Evolutionary conservation across 2,888 invertebrate genomes (phyloP), one percentile per base, ranked within the genome.

Genomic region (Amphipyra berbera): DNA sequence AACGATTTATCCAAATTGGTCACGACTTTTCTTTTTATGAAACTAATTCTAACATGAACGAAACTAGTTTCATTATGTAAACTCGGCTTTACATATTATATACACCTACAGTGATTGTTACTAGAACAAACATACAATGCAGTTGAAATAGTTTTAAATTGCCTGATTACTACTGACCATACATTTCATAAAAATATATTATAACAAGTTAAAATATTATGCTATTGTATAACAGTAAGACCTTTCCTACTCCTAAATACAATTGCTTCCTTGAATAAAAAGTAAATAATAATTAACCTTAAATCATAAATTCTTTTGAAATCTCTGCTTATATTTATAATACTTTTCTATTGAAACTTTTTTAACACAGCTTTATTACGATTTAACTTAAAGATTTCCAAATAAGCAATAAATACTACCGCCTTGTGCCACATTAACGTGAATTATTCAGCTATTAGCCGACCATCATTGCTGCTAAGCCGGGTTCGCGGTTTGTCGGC

Each of bases 371-470:
- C 60, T 60, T 68, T 68, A 41, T 57, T 58, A 38, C 41, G 10
- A 30, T 30, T 30, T 30, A 6, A 30, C 30, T 2, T 30, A 30
- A 30, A 30, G 6, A 30, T 30, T 30, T 30, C 30, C 30, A 6
- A 53, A 58, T 45, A 58, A 57, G 54, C 48, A 60, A 71, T 56
- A 61, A 76, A 66, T 60, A 57, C 48, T 55, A 53, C 58, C 41
- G 45, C 38, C 50, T 56, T 57, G 21, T 60, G 60, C 59, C 63
- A 62, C 57, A 63, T 63, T 75, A 69, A 55, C 47, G 13, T 75
- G 59, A 63, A 69, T 75, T 75, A 75, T 63, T 59, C 44, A 69
- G 42, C 70, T 55, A 42, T 75, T 75, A 58, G 38, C 57, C 45
- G 12, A 52, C 59, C 56, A 44, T 63, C 45, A 57, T 47, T 44